These are phyloP conservation scores for Anneissia japonica DNA, from an alignment of 35 echinoderm and acorn worm genomes.

Conservation along the genomic window DNA sequence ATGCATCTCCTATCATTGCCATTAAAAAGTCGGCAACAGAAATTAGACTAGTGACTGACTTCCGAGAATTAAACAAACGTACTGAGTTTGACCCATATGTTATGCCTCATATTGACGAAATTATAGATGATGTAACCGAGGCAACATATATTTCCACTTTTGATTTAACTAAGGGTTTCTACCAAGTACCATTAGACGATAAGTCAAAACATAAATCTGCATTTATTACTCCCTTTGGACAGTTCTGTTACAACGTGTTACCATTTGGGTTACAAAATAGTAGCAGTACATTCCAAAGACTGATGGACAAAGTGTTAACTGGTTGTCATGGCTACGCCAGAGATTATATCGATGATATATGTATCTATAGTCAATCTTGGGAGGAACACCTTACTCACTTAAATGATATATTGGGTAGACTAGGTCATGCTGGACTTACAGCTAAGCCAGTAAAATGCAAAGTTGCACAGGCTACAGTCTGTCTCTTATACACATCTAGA, in stretches of 20 bases:
- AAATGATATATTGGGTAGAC: not conserved
- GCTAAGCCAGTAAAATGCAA: not conserved
- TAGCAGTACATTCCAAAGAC: constrained; percentile 4
- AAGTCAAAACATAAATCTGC: not conserved
- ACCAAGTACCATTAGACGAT: constrained; percentile 28
- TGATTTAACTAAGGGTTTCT: constrained; percentile 33
- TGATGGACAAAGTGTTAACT: constrained; percentile 19
- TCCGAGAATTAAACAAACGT: not conserved
- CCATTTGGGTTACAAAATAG: constrained; percentile 31
- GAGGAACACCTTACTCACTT: not conserved
- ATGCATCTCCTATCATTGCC: not conserved
- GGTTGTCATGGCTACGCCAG: not conserved
- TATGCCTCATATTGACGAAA: not conserved
- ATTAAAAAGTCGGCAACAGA: not conserved
- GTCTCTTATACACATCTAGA: no score
- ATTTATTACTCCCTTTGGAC: constrained; percentile 13
- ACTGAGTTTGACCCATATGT: not conserved
- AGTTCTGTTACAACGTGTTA: constrained; percentile 14
- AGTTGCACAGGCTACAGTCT: not conserved
- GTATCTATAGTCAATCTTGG: not conserved
- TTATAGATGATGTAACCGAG: not conserved
- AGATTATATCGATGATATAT: constrained; percentile 13
- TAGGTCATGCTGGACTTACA: not conserved
- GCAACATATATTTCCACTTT: constrained; percentile 28
- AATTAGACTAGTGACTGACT: not conserved